A percentile compares a stretch with the other conserved stretches of the same genome.
These are phyloP conservation scores for Mustela nigripes DNA, from an alignment of 2,113 vertebrate genomes.

Conservation along the genomic window DNA sequence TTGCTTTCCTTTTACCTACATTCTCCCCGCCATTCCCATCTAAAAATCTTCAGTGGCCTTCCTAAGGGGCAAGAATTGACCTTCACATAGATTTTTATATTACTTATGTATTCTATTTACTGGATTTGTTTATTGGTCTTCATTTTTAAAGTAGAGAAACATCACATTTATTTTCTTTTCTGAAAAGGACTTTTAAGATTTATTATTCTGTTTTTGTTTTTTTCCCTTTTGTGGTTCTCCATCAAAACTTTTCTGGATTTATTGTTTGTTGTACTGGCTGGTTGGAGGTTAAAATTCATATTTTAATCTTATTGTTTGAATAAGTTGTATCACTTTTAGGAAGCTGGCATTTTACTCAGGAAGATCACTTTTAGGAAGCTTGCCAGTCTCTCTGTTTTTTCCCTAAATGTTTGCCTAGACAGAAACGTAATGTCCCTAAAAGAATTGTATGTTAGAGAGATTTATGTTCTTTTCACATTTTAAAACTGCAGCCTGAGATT, in stretches of 20 bases:
- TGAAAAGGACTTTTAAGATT: not conserved
- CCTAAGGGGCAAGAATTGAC: not conserved
- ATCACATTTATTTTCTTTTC: not conserved
- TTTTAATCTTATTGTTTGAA: constrained; percentile 43
- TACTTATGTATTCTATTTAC: not conserved
- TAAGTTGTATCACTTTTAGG: constrained; percentile 14
- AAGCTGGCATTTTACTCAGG: not conserved
- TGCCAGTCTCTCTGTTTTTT: not conserved
- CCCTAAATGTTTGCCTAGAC: constrained; percentile 23
- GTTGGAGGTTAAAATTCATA: not conserved
- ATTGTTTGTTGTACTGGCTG: constrained; percentile 2
- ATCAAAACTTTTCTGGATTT: not conserved
- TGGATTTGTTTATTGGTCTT: constrained; percentile 7
- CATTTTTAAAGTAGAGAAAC: not conserved
- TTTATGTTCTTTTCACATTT: constrained; percentile 7
- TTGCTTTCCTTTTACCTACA: not conserved
- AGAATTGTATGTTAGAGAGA: not conserved
- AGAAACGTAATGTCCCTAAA: constrained; percentile 42
- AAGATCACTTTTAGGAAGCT: constrained; percentile 10
- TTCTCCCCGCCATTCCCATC: not conserved
- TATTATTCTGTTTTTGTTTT: not conserved
- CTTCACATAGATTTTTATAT: not conserved
- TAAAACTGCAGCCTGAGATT: not conserved
- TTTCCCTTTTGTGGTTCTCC: not conserved
- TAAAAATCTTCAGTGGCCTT: constrained; percentile 27